A percentile compares a stretch with the other conserved stretches of the same genome.
phyloP scores from a whole-genome alignment of 2,113 vertebrate genomes.

The Agapornis roseicollis region DNA sequence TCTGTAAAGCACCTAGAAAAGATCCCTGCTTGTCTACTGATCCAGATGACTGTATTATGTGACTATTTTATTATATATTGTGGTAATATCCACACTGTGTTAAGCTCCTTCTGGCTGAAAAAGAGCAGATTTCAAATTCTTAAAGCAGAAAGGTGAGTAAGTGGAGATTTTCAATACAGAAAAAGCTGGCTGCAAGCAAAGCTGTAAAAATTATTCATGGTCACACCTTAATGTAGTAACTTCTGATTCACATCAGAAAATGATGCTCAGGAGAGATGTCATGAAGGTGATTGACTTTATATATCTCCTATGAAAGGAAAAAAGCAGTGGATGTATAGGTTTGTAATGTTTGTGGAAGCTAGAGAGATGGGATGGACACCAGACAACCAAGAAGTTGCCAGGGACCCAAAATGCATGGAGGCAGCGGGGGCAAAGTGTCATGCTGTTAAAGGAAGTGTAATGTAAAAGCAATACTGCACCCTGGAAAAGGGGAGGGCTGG shows the following conservation, averaged over 20 bases:
- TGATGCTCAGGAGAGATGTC: not conserved
- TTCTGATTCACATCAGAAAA: not conserved
- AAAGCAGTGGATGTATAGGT: not conserved
- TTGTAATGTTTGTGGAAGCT: not conserved
- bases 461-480: not conserved
- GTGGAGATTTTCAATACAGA: not conserved
- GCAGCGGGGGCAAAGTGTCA: accelerated
- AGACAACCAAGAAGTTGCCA: not conserved
- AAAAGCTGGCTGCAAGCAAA: not conserved
- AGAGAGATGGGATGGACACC: not conserved
- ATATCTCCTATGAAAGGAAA: not conserved
- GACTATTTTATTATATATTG: not conserved
- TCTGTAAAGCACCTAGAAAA: not conserved
- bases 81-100: not conserved
- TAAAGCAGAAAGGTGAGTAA: not conserved
- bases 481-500: not conserved
- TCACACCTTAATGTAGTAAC: not conserved
- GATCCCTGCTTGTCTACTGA: not conserved
- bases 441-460: not conserved
- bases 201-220: not conserved
- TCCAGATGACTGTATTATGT: not conserved
- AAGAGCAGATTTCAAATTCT: not conserved
- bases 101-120: not conserved
- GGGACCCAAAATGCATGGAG: not conserved
- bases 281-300: not conserved